Conservation (phyloP, 2,797 vertebrate species). For the Cossypha caffra region DNA sequence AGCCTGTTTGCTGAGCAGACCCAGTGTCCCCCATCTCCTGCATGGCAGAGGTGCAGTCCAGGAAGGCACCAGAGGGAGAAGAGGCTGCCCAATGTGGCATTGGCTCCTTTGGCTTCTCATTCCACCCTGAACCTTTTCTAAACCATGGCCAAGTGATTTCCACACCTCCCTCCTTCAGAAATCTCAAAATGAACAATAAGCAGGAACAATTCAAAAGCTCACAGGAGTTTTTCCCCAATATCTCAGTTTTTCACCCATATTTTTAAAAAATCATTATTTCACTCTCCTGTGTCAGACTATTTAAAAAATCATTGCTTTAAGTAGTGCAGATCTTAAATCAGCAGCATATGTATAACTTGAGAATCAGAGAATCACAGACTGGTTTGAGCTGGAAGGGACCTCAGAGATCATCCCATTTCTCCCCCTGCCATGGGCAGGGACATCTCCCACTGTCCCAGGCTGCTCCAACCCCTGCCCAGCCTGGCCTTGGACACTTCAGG, state of each 20-base stretch:
- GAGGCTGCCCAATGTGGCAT: rapidly evolving
- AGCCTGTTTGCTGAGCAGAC: background rate
- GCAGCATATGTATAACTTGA: background rate
- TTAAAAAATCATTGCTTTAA: background rate
- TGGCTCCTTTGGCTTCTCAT: background rate
- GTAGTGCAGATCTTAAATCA: background rate
- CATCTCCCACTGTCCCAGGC: rapidly evolving
- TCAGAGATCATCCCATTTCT: rapidly evolving
- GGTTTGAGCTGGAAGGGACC: background rate
- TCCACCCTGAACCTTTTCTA: background rate
- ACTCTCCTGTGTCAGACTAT: background rate
- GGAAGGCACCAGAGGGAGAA: background rate
- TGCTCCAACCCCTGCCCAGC: background rate
- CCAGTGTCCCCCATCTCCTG: background rate
- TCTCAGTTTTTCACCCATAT: background rate
- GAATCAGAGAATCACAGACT: background rate
- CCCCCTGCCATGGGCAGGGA: background rate
- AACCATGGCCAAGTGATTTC: rapidly evolving
- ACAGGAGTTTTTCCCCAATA: background rate
- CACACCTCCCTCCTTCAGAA: background rate
- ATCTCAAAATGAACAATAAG: background rate
- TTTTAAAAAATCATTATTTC: background rate
- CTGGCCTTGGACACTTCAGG: background rate
- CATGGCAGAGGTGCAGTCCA: rapidly evolving
- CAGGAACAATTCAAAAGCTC: background rate